Base-by-base conservation (phyloP, 1,140 invertebrate genomes). In the Doryteuthis pealeii region DNA sequence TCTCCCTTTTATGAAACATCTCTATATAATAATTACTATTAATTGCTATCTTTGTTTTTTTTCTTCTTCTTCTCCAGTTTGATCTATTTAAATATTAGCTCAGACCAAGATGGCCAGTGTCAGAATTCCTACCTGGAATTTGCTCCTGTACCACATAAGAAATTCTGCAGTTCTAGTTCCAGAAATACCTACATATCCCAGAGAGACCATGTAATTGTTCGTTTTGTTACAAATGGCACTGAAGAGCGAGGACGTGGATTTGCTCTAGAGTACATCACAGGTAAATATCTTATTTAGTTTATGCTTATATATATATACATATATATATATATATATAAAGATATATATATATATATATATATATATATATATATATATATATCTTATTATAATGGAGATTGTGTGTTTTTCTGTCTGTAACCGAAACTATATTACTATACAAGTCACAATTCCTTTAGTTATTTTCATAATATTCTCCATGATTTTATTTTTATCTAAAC, bases 211-310 rank as follows among this genome's bases (percentile, higher is more conserved):
- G 54, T 62, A 28, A 62, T 62, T 62, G 54, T 62, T n/a, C 54
- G 54, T 6, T 62, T n/a, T 62, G 54, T 62, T 62, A 15, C 26
- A n/a, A 62, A 62, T 62, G 54, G 54, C 6, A 62, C 54, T 22
- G 18, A 28, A 28, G 22, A 5, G 26, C 10, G 22, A 62, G 62
- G 68, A 49, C 35, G 66, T 49, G 76, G 76, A 45, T 80, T 80
- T 71, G 26, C 65, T 30, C 65, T 78, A 28, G 69, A 77, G 4
- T 80, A 78, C 73, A 73, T 77, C 14, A 76, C 58, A 31, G 74
- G 79, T 80, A 74, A 70, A 71, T 71, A n/a, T n/a, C n/a, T n/a
- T n/a, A n/a, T n/a, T n/a, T 54, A 32, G 15, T 26, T n/a, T n/a
- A n/a, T n/a, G n/a, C n/a, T n/a, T n/a, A n/a, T n/a, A n/a, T n/a